phyloP scores from a whole-genome alignment of 2,797 vertebrate species.

The Spinibarbus caldwelli region DNA sequence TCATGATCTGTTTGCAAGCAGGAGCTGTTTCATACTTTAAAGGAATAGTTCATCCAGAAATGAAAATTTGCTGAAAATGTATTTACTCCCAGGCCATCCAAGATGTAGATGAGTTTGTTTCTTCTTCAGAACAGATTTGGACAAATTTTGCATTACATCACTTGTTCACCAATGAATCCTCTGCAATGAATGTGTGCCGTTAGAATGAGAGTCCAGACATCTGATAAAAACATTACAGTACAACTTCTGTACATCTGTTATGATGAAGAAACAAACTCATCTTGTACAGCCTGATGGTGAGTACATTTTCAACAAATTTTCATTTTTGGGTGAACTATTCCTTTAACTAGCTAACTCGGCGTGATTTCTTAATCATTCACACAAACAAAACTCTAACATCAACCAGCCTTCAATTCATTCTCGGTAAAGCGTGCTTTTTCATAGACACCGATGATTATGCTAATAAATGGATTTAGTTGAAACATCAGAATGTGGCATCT shows the following conservation, averaged over 20 bases:
- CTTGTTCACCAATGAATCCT: neutral
- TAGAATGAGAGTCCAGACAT: neutral
- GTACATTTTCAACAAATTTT: neutral
- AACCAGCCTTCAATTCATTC: neutral
- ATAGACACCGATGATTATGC: neutral
- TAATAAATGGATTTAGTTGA: constrained; percentile 18
- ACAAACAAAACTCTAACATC: neutral
- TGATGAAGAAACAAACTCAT: neutral
- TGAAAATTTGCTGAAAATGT: neutral
- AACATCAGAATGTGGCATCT: constrained; percentile 15
- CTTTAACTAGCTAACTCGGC: neutral
- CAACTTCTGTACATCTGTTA: neutral
- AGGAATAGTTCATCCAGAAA: neutral
- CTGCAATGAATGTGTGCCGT: neutral
- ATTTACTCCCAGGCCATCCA: neutral
- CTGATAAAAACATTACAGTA: neutral
- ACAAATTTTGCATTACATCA: neutral
- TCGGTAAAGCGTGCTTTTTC: neutral
- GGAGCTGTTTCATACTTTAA: neutral
- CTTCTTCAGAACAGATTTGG: neutral
- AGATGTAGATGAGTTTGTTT: neutral
- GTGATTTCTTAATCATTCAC: neutral
- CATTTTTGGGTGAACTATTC: neutral
- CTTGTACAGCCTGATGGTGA: neutral
- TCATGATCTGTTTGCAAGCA: neutral